Conservation (phyloP, 2,113 vertebrate genomes). For the Archocentrus centrarchus region DNA sequence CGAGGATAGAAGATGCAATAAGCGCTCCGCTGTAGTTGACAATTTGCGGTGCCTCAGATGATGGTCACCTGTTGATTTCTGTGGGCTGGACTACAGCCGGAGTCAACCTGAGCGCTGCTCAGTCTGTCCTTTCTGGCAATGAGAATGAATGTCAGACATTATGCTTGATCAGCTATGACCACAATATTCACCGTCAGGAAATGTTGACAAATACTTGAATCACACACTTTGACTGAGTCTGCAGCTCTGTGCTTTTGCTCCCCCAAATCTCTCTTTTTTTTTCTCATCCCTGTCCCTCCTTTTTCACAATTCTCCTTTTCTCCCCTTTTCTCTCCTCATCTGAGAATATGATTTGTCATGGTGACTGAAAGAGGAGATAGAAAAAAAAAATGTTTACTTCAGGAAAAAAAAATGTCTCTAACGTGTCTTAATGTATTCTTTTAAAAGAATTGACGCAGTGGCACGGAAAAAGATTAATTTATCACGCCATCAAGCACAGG, state of each 20-base stretch:
- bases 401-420: constrained; percentile 72
- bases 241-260: constrained; percentile 60
- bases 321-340: constrained; percentile 69
- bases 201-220: constrained; percentile 76
- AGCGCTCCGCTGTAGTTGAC: constrained; percentile 47
- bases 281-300: constrained; percentile 28
- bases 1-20: constrained; percentile 33
- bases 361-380: constrained; percentile 78
- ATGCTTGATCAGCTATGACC: constrained; percentile 79
- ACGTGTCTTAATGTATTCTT: constrained; percentile 85
- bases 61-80: constrained; percentile 59
- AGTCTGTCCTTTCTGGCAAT: constrained; percentile 75
- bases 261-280: constrained; percentile 56
- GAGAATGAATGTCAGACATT: constrained; percentile 77
- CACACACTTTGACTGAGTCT: constrained; percentile 71
- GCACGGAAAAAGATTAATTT: constrained; percentile 87
- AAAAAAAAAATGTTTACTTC: constrained; percentile 82
- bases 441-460: constrained; percentile 85
- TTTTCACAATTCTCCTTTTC: constrained; percentile 35
- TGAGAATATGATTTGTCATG: constrained; percentile 85
- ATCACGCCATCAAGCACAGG: constrained; percentile 87
- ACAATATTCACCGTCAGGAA: constrained; percentile 70
- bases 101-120: constrained; percentile 54
- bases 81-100: constrained; percentile 29
- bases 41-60: constrained; percentile 56